phyloP scores from a whole-genome alignment of 2,888 invertebrate species.

The Machimus atricapillus region DNA sequence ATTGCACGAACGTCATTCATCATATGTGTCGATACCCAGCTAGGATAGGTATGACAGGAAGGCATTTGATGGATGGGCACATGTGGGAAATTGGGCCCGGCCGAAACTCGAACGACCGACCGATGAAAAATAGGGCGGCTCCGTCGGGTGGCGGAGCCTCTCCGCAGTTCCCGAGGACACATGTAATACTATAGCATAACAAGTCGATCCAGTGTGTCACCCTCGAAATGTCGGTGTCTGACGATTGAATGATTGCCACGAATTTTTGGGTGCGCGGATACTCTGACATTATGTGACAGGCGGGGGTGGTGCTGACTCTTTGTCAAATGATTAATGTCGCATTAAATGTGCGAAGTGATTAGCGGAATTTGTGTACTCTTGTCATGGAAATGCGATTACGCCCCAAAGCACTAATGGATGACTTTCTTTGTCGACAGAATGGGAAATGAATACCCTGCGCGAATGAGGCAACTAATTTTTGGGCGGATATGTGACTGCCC shows the following conservation, averaged over 20 bases:
- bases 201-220: slow-evolving; percentile 25
- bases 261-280: slow-evolving; percentile 33
- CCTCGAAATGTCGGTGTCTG: slow-evolving; percentile 36
- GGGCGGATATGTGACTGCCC: background rate
- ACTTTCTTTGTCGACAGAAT: background rate
- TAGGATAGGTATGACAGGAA: slow-evolving; percentile 28
- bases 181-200: slow-evolving; percentile 23
- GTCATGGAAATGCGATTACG: slow-evolving; percentile 28
- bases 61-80: slow-evolving; percentile 34
- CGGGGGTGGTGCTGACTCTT: slow-evolving; percentile 41
- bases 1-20: slow-evolving; percentile 37
- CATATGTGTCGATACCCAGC: slow-evolving; percentile 31
- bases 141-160: background rate
- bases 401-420: background rate
- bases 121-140: background rate
- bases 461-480: background rate
- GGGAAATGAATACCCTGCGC: background rate
- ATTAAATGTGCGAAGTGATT: slow-evolving; percentile 44
- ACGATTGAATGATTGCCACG: slow-evolving; percentile 32
- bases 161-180: background rate
- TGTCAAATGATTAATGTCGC: slow-evolving; percentile 44
- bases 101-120: background rate
- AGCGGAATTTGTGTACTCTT: slow-evolving; percentile 39
- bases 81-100: slow-evolving; percentile 29
- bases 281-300: slow-evolving; percentile 29